Conservation (phyloP, 2,113 vertebrate species). For the Peromyscus polionotus region DNA sequence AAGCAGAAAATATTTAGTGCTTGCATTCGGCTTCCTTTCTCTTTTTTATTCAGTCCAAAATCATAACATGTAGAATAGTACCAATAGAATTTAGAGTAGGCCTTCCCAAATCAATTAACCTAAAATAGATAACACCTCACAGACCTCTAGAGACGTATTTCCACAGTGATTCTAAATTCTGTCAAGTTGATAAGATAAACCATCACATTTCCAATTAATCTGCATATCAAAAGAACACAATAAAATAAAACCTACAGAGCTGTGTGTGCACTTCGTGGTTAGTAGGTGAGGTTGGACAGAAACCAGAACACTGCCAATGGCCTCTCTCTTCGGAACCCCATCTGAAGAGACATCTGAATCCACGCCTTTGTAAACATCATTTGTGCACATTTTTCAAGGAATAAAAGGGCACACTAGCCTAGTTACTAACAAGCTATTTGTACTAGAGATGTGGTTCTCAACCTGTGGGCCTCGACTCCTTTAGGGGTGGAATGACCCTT, state of each 20-base stretch:
- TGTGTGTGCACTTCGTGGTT: background rate
- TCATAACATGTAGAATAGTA: background rate
- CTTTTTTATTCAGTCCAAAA: background rate
- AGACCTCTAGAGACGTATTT: background rate
- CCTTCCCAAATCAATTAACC: background rate
- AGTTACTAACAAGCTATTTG: background rate
- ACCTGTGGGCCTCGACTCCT: background rate
- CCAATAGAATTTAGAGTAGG: background rate
- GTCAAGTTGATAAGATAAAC: background rate
- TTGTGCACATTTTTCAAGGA: background rate
- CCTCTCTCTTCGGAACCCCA: background rate
- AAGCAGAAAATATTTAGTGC: background rate
- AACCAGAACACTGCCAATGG: background rate
- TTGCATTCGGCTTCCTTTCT: background rate
- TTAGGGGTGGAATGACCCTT: background rate
- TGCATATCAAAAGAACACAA: background rate
- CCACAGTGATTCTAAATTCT: background rate
- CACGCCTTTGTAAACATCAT: background rate
- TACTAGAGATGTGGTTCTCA: background rate
- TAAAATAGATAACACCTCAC: background rate
- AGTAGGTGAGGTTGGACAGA: background rate
- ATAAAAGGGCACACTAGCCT: background rate
- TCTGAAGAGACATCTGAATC: background rate
- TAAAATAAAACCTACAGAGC: background rate
- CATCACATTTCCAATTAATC: background rate